Evolutionary conservation across 2,888 invertebrate genomes (phyloP), one percentile per base, ranked within the genome.

Genomic region (Clepsis dumicolana): DNA sequence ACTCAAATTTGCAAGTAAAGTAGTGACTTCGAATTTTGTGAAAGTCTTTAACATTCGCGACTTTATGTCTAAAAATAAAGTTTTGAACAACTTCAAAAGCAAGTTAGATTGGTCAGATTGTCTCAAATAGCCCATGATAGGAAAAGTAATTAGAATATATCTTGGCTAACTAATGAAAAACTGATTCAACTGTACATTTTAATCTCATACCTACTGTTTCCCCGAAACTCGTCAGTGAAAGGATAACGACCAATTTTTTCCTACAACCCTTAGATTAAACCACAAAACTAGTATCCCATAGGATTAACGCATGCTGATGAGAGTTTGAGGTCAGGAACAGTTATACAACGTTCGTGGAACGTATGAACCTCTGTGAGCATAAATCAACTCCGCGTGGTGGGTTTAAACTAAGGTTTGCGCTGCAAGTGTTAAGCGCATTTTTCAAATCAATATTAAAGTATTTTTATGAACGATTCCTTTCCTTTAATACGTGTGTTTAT

Each of bases 291-390:
- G 77, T 71, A 78, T 84, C 82, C 78, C 79, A 75, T 73, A 81
- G 82, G 86, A 87, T 85, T 84, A 82, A 81, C 82, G 82, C 80
- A 85, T 84, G 81, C 80, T 88, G 87, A 90, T 89, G 87, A 90
- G 86, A 81, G 80, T 81, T 80, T 82, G 85, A 86, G 90, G 88
- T 90, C 86, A 87, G 84, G 77, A 86, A 85, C 84, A 85, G 86
- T 86, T 87, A 87, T 80, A 83, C 83, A 81, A 81, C 79, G 80
- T 86, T 84, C 83, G 83, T 80, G 81, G 76, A 88, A 83, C 83
- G 80, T 85, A 87, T 86, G 86, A 88, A 87, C 84, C 82, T 81
- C 81, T 87, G 83, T 81, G 82, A 80, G 84, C 83, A 89, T 91
- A 90, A 90, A 90, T 91, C 89, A 90, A 88, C 85, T 85, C 83